phyloP scores from a whole-genome alignment of 2,797 vertebrate genomes.

The Pogonophryne albipinna region DNA sequence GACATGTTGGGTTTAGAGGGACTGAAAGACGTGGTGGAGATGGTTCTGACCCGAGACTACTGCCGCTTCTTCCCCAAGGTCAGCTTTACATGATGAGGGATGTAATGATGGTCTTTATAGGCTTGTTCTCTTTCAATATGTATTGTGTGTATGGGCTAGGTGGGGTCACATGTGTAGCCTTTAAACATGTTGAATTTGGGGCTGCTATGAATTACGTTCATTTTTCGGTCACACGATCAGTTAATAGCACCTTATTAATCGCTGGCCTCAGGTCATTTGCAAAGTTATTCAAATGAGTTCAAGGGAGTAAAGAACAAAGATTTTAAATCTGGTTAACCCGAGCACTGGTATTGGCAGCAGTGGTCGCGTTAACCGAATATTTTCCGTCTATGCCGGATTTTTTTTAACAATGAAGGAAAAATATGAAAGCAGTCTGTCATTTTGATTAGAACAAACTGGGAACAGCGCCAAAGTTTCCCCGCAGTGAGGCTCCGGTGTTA shows the following conservation, averaged over 20 bases:
- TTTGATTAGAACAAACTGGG: too few relatives aligned
- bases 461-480: too few relatives aligned
- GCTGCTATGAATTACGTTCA: not conserved
- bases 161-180: not conserved
- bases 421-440: too few relatives aligned
- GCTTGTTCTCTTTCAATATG: not conserved
- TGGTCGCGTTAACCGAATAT: too few relatives aligned
- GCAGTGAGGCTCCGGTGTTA: too few relatives aligned
- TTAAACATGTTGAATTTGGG: too few relatives aligned
- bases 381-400: too few relatives aligned
- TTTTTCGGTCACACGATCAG: not conserved
- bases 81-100: constrained; percentile 17
- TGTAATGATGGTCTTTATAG: too few relatives aligned
- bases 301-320: not conserved
- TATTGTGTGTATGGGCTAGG: not conserved
- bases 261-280: not conserved
- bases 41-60: constrained; percentile 93
- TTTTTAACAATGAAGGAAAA: too few relatives aligned
- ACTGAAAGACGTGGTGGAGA: constrained; percentile 92
- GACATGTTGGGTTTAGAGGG: constrained; percentile 96
- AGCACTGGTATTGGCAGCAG: not conserved
- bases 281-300: not conserved
- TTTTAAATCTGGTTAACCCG: not conserved
- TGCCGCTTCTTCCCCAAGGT: constrained; percentile 94
- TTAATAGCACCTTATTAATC: not conserved